phyloP scores from a whole-genome alignment of 2,797 vertebrate genomes.

The Intellagama lesueurii region DNA sequence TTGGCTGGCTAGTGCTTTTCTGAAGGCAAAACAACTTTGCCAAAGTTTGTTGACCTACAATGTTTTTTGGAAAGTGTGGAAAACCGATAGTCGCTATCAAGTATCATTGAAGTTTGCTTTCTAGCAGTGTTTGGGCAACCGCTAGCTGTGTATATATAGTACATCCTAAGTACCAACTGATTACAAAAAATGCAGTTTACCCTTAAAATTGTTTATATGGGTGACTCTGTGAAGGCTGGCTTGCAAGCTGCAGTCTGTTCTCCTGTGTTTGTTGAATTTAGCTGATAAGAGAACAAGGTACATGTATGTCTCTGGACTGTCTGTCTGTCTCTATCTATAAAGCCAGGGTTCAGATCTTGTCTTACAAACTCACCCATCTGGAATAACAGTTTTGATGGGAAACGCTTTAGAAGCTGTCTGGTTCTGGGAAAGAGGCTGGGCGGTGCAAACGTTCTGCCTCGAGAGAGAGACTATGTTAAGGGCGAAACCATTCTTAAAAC shows the following conservation, averaged over 20 bases:
- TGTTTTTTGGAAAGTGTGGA: conserved; percentile 44
- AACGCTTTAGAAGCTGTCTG: neutral
- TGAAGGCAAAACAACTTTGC: conserved; percentile 39
- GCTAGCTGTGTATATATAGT: neutral
- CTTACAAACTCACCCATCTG: conserved; percentile 38
- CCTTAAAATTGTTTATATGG: neutral
- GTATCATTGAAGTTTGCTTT: neutral
- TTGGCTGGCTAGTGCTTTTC: conserved; percentile 19
- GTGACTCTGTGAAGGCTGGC: neutral
- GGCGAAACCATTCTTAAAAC: neutral
- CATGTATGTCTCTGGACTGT: neutral
- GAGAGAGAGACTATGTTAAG: neutral
- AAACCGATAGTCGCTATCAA: neutral
- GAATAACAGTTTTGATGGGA: neutral
- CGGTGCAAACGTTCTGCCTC: neutral
- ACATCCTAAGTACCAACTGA: conserved; percentile 4
- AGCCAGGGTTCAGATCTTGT: conserved; percentile 30
- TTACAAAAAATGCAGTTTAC: neutral
- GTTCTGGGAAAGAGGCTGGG: neutral
- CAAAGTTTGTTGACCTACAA: conserved; percentile 37
- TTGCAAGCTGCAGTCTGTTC: neutral
- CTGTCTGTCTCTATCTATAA: conserved; percentile 11
- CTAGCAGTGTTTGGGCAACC: neutral
- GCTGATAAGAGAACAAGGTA: conserved; percentile 12
- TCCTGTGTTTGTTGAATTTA: conserved; percentile 8